Percentiles rank a stretch among this genome's conserved stretches.
These are phyloP conservation scores for Rhinolophus ferrumequinum DNA, from an alignment of 2,113 vertebrate species.

Conservation along the genomic window DNA sequence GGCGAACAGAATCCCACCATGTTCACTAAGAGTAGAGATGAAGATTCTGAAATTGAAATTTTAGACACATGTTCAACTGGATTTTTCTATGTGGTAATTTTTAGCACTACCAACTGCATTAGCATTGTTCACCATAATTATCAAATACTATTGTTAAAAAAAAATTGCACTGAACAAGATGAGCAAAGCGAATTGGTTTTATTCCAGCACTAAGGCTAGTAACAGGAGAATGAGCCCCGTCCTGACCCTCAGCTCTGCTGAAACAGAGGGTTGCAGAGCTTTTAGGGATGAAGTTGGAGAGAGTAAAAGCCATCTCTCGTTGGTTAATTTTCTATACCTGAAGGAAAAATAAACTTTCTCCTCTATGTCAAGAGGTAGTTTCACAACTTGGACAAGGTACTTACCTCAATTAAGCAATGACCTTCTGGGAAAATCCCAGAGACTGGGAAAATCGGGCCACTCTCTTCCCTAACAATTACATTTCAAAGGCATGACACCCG, in stretches of 20 bases:
- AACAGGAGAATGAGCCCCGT: not conserved
- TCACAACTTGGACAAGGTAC: not conserved
- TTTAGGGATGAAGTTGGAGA: not conserved
- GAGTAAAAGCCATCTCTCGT: not conserved
- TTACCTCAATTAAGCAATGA: not conserved
- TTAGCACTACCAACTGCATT: not conserved
- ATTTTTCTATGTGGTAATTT: not conserved
- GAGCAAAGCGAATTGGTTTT: not conserved
- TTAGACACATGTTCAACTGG: not conserved
- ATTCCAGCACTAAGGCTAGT: not conserved
- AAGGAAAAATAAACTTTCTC: not conserved
- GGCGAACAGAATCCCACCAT: not conserved
- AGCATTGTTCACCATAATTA: not conserved
- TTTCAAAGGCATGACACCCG: not conserved
- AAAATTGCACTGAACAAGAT: not conserved
- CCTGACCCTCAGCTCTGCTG: not conserved
- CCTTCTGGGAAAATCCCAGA: not conserved
- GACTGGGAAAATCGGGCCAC: not conserved
- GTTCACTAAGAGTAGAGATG: not conserved
- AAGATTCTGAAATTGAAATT: not conserved
- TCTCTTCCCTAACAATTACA: not conserved
- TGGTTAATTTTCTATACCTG: not conserved
- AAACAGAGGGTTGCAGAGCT: not conserved
- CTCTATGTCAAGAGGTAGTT: not conserved
- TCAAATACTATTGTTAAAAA: not conserved